Evolutionary conservation across 1,140 invertebrate genomes (phyloP), one percentile per base, ranked within the genome.

Genomic region (Plectrocnemia conspersa): DNA sequence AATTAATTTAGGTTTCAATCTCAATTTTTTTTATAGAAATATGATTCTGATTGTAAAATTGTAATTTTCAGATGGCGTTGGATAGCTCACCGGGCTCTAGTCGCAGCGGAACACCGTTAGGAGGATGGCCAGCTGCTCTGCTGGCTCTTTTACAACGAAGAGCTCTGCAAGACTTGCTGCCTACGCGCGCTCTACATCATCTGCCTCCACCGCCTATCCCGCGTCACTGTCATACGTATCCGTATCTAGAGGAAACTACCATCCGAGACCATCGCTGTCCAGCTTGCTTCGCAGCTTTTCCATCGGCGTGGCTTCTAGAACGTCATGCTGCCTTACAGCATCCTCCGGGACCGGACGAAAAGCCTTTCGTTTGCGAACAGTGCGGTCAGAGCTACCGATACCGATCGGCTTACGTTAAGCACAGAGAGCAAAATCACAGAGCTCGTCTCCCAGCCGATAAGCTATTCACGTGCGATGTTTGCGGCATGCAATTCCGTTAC

Each of bases 301-400:
- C 88, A 10, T 87, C 87, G 4, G 77, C 84, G 0, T 89, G 86
- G 87, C 75, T 90, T 5, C 71, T 91, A 16, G 87, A 90, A 67
- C 82, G 88, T 54, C 88, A 90, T 63, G 85, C 85, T 1, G 79
- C 86, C 1, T 69, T 90, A 1, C 88, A 91, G 65, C 88, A 91
- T 68, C 75, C 78, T 13, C 69, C 73, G 0, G 78, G 78, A 36
- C 67, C 72, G 55, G 83, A 89, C 61, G 89, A 91, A 67, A 93
- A 91, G 64, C 88, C 89, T n/a, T 91, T 91, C 72, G 88, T 89
- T 7, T 93, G 89, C 72, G 88, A 91, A 63, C 88, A 91, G 64
- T 93, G 89, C 69, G 89, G 89, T 6, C 89, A 93, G 63, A 88
- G 87, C 63, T 93, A 93, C 70, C 82, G 88, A 57, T 92, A 92